Conservation (phyloP, 35 echinoderm and acorn worm species). For the Ophiothrix spiculata region DNA sequence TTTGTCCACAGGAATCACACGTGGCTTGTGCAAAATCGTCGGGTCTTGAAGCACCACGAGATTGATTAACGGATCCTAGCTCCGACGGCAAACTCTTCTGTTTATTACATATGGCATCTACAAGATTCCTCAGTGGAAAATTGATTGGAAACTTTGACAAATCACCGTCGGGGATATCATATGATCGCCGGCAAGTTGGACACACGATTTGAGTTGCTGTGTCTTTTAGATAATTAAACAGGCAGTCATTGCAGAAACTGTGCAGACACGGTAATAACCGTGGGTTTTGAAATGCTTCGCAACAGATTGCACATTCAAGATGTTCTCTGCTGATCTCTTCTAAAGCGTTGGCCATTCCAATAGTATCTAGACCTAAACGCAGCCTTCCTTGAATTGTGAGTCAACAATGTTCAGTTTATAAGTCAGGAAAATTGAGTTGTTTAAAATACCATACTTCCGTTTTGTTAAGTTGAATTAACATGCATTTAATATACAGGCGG, state of each 20-base stretch:
- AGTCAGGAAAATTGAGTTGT: too few species aligned
- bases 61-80: too few species aligned
- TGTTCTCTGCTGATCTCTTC: slow-evolving; percentile 34
- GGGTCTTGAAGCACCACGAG: too few species aligned
- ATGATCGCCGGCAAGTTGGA: slow-evolving; percentile 21
- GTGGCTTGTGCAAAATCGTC: not conserved
- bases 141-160: slow-evolving; percentile 40
- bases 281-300: slow-evolving; percentile 24
- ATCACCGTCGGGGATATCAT: slow-evolving; percentile 7
- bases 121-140: slow-evolving; percentile 37
- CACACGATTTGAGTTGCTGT: not conserved
- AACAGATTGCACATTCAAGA: slow-evolving; percentile 51
- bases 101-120: slow-evolving; percentile 22
- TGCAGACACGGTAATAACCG: slow-evolving; percentile 60
- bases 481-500: too few species aligned
- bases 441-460: too few species aligned
- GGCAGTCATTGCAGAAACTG: slow-evolving; percentile 57
- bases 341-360: not conserved
- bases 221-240: slow-evolving; percentile 23
- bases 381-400: too few species aligned
- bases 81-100: too few species aligned
- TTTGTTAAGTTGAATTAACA: too few species aligned
- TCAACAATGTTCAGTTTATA: too few species aligned
- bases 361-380: too few species aligned
- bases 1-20: not conserved